These are phyloP conservation scores for Latheticus oryzae DNA, from an alignment of 2,888 invertebrate species.

Conservation along the genomic window DNA sequence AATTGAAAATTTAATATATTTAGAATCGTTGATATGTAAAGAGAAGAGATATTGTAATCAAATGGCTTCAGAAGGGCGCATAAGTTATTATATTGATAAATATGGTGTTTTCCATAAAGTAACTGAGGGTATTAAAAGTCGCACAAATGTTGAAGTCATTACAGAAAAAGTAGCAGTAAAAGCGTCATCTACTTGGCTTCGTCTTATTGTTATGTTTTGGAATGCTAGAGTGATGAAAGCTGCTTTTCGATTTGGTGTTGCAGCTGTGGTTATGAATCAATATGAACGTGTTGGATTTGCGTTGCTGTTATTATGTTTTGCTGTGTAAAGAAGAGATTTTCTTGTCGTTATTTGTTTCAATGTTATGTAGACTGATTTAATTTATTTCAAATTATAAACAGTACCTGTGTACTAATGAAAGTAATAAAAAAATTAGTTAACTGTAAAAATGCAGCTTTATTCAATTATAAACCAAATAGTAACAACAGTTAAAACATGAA, in stretches of 20 bases:
- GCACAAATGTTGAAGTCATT: slow-evolving; percentile 18
- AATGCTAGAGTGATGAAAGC: slow-evolving; percentile 59
- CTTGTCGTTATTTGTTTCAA: slow-evolving; percentile 6
- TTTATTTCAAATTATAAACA: slow-evolving; percentile 2
- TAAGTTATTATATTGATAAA: slow-evolving; percentile 49
- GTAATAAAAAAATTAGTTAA: slow-evolving; percentile 34
- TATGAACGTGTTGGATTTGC: slow-evolving; percentile 61
- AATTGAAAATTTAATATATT: too few relatives aligned
- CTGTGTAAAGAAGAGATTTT: too few relatives aligned
- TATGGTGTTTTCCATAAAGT: slow-evolving; percentile 51
- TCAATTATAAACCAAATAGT: slow-evolving; percentile 63
- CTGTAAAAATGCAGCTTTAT: slow-evolving; percentile 66
- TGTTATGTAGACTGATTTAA: slow-evolving; percentile 9
- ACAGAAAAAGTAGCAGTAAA: slow-evolving; percentile 20
- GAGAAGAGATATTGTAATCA: too few relatives aligned
- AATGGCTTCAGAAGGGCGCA: slow-evolving; percentile 39
- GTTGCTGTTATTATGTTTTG: slow-evolving; percentile 57
- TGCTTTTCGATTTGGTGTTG: slow-evolving; percentile 60
- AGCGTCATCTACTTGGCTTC: slow-evolving; percentile 55
- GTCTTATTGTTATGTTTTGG: slow-evolving; percentile 61
- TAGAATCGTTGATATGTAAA: too few relatives aligned
- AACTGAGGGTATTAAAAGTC: slow-evolving; percentile 30
- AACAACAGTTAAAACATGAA: slow-evolving; percentile 64
- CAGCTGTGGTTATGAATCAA: slow-evolving; percentile 60
- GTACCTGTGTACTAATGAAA: slow-evolving; percentile 5